A percentile compares a stretch with the other conserved stretches of the same genome.
Conservation (phyloP, 2,113 vertebrate species). For the Tachycineta bicolor region DNA sequence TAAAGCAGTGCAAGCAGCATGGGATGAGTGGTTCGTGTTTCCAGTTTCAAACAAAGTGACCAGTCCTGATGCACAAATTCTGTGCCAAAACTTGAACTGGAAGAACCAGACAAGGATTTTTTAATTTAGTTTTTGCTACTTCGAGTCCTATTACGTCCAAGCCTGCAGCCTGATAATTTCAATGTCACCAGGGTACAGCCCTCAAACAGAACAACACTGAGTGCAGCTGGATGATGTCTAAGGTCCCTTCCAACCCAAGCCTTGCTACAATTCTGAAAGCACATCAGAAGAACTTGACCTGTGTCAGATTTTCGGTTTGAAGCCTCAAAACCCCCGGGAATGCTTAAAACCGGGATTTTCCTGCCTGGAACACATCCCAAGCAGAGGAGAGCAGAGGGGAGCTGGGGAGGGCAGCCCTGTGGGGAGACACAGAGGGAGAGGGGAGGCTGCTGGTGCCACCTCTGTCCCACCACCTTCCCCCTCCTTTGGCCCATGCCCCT, state of each 20-base stretch:
- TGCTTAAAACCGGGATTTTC: not conserved
- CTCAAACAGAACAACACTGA: accelerated
- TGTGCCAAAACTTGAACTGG: not conserved
- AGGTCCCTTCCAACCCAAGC: not conserved
- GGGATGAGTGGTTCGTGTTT: accelerated
- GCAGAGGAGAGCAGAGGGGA: not conserved
- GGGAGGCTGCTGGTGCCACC: not conserved
- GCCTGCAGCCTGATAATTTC: accelerated
- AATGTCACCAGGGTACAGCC: not conserved
- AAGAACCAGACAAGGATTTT: not conserved
- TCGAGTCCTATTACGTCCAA: not conserved
- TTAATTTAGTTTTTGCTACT: not conserved
- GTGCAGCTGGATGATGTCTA: not conserved
- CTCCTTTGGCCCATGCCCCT: not conserved
- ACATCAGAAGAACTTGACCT: accelerated
- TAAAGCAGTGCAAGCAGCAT: accelerated
- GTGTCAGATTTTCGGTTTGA: not conserved
- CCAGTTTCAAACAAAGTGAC: not conserved
- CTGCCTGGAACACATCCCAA: not conserved
- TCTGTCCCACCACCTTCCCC: not conserved
- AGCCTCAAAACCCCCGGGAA: not conserved
- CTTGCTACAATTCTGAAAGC: not conserved
- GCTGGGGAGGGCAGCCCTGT: not conserved
- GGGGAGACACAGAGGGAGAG: accelerated
- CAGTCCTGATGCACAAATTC: accelerated